A percentile compares a stretch with the other conserved stretches of the same genome.
Evolutionary conservation across 2,113 vertebrate species (phyloP).

Genomic region (Aplodontia rufa): DNA sequence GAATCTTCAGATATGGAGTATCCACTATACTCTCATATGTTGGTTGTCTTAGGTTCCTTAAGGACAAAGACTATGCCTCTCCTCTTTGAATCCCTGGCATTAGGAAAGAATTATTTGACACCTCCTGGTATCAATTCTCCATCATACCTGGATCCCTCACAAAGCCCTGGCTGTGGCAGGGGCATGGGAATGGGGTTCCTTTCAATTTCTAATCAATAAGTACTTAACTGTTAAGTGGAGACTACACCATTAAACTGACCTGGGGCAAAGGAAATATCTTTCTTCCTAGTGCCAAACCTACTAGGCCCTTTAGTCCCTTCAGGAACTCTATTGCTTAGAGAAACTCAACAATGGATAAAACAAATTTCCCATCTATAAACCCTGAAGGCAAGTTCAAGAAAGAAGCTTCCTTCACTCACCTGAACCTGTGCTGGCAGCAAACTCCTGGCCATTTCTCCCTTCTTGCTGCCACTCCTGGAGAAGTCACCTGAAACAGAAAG

Average conservation of each 20-base stretch:
- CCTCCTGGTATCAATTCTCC: neutral
- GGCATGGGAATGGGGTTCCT: neutral
- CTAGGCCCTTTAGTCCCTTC: neutral
- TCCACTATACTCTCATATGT: neutral
- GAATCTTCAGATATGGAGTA: neutral
- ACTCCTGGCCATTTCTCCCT: constrained; percentile 52
- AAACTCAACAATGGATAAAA: neutral
- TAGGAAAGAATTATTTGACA: neutral
- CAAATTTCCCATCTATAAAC: neutral
- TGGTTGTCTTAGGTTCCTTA: neutral
- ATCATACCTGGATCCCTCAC: neutral
- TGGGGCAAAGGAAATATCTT: neutral
- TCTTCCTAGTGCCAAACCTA: neutral
- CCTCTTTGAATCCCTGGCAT: neutral
- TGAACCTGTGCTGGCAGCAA: constrained; percentile 23
- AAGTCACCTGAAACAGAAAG: constrained; percentile 28
- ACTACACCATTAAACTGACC: neutral
- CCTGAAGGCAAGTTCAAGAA: neutral
- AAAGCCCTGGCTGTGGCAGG: neutral
- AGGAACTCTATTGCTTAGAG: neutral
- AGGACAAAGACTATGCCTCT: neutral
- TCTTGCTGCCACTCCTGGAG: neutral
- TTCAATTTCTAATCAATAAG: neutral
- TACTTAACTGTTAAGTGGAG: neutral
- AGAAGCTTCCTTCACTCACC: constrained; percentile 53